Conservation (phyloP, 2,797 vertebrate species). For the Ctenopoma kingsleyae region DNA sequence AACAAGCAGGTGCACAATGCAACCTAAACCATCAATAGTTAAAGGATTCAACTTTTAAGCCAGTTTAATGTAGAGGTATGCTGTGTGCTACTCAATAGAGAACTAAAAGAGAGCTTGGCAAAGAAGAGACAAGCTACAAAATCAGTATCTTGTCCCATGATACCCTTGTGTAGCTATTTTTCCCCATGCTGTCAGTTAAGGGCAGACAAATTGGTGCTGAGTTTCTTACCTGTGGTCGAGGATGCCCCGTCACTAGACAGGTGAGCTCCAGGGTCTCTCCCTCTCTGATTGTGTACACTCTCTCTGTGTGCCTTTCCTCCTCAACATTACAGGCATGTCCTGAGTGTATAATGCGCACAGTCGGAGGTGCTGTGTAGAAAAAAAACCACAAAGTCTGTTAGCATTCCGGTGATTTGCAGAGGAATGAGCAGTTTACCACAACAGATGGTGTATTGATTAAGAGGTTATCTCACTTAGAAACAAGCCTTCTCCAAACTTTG, state of each 20-base stretch:
- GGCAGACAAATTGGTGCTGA: fast-evolving
- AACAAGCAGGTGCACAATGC: constrained; percentile 70
- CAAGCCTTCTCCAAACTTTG: constrained; percentile 20
- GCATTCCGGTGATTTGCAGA: constrained; percentile 43
- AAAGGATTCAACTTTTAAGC: constrained; percentile 77
- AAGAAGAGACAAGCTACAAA: background rate
- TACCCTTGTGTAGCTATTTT: background rate
- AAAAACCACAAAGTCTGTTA: constrained; percentile 31
- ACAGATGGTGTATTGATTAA: constrained; percentile 62
- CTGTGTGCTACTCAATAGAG: constrained; percentile 35
- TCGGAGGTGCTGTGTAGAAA: constrained; percentile 89
- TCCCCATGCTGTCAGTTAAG: background rate
- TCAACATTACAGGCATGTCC: constrained; percentile 97
- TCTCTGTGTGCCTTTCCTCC: constrained; percentile 95
- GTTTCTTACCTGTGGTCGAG: constrained; percentile 93
- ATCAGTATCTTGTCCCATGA: constrained; percentile 24
- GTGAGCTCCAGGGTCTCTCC: constrained; percentile 96
- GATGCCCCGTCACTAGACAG: constrained; percentile 96
- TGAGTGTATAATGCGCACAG: constrained; percentile 95
- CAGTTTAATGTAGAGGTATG: constrained; percentile 56
- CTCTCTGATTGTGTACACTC: constrained; percentile 97
- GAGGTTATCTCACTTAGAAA: constrained; percentile 46
- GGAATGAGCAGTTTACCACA: constrained; percentile 48
- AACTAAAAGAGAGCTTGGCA: constrained; percentile 30
- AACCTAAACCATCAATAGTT: constrained; percentile 75